Conservation (phyloP, 1,140 invertebrate species). For the Ostrea edulis region DNA sequence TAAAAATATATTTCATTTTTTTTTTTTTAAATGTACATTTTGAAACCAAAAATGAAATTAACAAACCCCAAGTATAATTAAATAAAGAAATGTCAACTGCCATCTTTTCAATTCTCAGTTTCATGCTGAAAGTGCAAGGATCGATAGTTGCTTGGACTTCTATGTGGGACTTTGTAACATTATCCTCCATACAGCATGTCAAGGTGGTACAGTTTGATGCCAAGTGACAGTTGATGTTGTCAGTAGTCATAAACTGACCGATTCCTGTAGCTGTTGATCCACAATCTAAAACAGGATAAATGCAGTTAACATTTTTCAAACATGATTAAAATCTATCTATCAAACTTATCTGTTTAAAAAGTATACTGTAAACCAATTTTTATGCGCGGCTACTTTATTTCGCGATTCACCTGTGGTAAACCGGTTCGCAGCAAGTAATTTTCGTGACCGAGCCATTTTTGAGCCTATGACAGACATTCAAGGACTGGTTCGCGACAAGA, state of each 20-base stretch:
- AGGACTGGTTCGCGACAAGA: no score
- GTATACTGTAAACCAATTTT: no score
- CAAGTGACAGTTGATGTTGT: slow-evolving; percentile 43
- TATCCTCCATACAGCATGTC: slow-evolving; percentile 52
- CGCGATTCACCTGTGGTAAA: no score
- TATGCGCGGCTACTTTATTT: no score
- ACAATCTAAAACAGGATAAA: neutral
- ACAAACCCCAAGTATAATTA: slow-evolving; percentile 47
- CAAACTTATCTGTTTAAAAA: neutral
- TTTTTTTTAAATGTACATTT: neutral
- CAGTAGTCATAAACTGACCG: neutral
- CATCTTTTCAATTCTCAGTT: slow-evolving; percentile 54
- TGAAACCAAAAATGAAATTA: neutral
- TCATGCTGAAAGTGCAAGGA: slow-evolving; percentile 53
- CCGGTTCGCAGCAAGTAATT: no score
- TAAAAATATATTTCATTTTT: neutral
- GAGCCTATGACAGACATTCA: no score
- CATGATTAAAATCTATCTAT: neutral
- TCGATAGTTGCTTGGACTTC: slow-evolving; percentile 43
- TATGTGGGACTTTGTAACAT: neutral
- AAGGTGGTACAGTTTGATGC: slow-evolving; percentile 45
- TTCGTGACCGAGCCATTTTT: no score
- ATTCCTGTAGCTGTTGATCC: slow-evolving; percentile 20
- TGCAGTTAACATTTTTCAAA: neutral
- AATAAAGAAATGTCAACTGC: slow-evolving; percentile 44